phyloP scores from a whole-genome alignment of 2,113 vertebrate species.

The human (Homo sapiens) region GRCh38 chr17:33372001-33372500 shows the following conservation, averaged over 20 bases:
- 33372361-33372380: background rate
- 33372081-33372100: background rate
- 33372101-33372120: background rate
- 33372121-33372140: background rate
- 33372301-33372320: background rate
- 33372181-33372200: background rate
- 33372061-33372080: background rate
- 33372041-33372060: background rate
- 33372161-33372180: background rate
- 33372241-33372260: background rate
- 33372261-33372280: background rate
- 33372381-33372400: background rate
- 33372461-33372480: background rate
- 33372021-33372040: background rate
- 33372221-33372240: background rate
- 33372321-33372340: background rate
- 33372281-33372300: background rate
- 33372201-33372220: no score
- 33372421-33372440: background rate
- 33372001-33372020: background rate
- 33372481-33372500: accelerated
- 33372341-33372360: background rate
- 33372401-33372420: background rate
- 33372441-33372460: no score
- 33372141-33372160: background rate